Evolutionary conservation across 2,888 invertebrate species (phyloP).

Genomic region (Spialia ferax): DNA sequence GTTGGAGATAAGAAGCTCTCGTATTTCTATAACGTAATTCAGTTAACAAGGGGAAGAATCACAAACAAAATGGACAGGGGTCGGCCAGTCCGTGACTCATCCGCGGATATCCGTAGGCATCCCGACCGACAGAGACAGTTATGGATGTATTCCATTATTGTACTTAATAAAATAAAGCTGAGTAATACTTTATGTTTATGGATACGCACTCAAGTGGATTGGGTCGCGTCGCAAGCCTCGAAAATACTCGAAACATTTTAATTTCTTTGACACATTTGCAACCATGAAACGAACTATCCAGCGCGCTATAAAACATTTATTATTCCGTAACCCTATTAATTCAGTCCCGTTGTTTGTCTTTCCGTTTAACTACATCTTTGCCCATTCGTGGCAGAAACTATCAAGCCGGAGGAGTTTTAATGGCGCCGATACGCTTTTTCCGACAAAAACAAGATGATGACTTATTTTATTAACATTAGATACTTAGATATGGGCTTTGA

Average conservation of each 20-base stretch:
- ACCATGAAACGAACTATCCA: not conserved
- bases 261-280: conserved; percentile 12
- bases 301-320: conserved; percentile 18
- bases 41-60: conserved; percentile 70
- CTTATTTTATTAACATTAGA: not conserved
- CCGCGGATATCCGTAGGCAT: conserved; percentile 71
- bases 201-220: conserved; percentile 28
- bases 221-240: conserved; percentile 15
- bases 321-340: conserved; percentile 15
- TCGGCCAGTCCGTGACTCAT: conserved; percentile 71
- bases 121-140: conserved; percentile 66
- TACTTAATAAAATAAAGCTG: conserved; percentile 56
- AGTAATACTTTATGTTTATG: conserved; percentile 36
- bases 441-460: conserved; percentile 1
- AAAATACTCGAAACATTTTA: conserved; percentile 8
- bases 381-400: not conserved
- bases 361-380: conserved; percentile 9
- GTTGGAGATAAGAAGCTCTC: conserved; percentile 66
- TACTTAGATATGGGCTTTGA: no score
- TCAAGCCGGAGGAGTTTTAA: not conserved
- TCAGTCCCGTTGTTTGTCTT: conserved; percentile 14
- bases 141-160: conserved; percentile 70
- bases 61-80: conserved; percentile 63
- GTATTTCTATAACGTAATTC: conserved; percentile 77
- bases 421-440: conserved; percentile 1